phyloP scores from a whole-genome alignment of 2,113 vertebrate species.

The Hoplias malabaricus region DNA sequence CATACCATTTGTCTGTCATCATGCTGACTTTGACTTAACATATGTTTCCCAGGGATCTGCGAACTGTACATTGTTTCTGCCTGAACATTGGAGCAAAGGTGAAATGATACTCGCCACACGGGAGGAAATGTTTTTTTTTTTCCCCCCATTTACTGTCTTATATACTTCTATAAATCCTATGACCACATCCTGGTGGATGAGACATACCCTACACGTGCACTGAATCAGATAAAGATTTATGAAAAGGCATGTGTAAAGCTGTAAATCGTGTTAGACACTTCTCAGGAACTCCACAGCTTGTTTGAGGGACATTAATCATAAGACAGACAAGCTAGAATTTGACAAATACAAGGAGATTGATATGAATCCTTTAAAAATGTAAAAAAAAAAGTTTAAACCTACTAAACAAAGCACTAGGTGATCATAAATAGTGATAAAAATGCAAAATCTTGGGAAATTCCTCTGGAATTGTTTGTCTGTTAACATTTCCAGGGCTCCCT shows the following conservation, averaged over 20 bases:
- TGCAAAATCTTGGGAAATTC: background rate
- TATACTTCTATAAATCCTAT: background rate
- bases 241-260: background rate
- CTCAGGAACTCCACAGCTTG: background rate
- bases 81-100: constrained; percentile 54
- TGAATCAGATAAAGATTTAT: background rate
- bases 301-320: background rate
- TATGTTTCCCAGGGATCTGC: constrained; percentile 8
- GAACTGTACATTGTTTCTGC: constrained; percentile 5
- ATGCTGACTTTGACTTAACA: constrained; percentile 30
- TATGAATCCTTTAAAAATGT: background rate
- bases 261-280: background rate
- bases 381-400: background rate
- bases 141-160: background rate
- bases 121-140: constrained; percentile 19
- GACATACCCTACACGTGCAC: background rate
- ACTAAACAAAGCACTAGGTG: background rate
- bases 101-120: constrained; percentile 34
- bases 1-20: constrained; percentile 45
- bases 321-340: background rate
- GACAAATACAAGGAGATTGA: background rate
- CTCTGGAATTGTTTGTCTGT: background rate
- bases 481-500: too few species aligned
- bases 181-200: background rate
- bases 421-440: background rate